Conservation (phyloP, 2,113 vertebrate species). For the Forbesichthys agassizii region DNA sequence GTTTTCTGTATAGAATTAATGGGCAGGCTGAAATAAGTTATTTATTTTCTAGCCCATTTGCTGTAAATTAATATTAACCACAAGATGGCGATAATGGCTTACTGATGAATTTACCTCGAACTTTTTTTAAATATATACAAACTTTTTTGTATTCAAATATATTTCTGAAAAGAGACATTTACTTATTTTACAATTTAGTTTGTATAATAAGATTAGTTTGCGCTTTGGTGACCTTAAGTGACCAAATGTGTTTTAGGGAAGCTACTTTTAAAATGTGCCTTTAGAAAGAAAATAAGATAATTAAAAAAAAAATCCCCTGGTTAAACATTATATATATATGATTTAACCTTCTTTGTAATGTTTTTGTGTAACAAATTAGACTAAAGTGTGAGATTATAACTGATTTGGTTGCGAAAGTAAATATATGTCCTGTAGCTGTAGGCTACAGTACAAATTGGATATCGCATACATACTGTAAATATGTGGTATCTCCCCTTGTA, state of each 20-base stretch:
- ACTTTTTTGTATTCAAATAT: slow-evolving; percentile 7
- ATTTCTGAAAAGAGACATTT: background rate
- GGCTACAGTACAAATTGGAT: background rate
- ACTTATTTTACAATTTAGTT: background rate
- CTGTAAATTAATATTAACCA: slow-evolving; percentile 20
- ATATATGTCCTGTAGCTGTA: background rate
- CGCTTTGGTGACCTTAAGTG: background rate
- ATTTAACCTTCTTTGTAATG: background rate
- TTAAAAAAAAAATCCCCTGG: too few species aligned
- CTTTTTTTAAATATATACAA: background rate
- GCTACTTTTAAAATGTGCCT: background rate
- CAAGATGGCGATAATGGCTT: slow-evolving; percentile 43
- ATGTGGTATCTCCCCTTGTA: background rate
- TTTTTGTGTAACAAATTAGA: background rate
- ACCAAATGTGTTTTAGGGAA: background rate
- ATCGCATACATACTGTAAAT: too few species aligned
- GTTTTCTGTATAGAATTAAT: too few species aligned
- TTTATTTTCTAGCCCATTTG: background rate
- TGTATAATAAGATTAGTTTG: too few species aligned
- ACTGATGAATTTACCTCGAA: background rate
- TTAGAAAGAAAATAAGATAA: too few species aligned
- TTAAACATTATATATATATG: too few species aligned
- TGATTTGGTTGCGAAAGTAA: background rate
- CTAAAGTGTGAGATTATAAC: background rate
- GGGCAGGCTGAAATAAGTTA: too few species aligned